Evolutionary conservation across 35 echinoderm and acorn worm species (phyloP), one percentile per base, ranked within the genome.

Genomic region (Acanthaster planci): DNA sequence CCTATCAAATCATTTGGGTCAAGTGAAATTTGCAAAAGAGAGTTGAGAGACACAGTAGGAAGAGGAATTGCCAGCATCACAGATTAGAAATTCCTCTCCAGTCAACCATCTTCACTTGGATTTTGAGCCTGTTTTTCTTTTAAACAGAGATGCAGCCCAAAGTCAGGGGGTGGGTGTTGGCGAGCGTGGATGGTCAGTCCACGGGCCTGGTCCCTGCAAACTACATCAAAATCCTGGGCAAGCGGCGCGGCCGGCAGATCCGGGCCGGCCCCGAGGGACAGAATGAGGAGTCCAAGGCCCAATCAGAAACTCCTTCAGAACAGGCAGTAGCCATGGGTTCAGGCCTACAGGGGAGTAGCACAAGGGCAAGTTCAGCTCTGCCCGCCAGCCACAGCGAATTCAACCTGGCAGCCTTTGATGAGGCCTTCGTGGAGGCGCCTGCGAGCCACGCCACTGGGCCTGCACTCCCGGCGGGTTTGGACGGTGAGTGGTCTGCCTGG

Each of bases 181-280:
- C 96, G 42, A 91, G 96, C 59, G 86, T 79, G 29, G 89, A 91
- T 78, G 87, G 92, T 19, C 75, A 95, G 58, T 83, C 60, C 23
- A 85, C 86, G 26, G 96, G 96, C 3, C 86, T 94, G n/a, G 86
- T 99, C 56, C 96, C 96, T 32, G 92, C 88, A 44, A 99, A 99
- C 77, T 99, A 99, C 76, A 82, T 99, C 39, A 99, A 99, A 68
- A 84, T 99, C 18, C 86, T 94, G 27, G 96, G 96, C 10, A 99
- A 89, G 52, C 55, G 92, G 55, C 90, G 82, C 40, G 96, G 96
- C 42, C 83, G 57, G 29, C 84, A 89, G 38, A 56, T 88, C 76
- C 64, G 86, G 12, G 47, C 67, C 8, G 39, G 30, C 23, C 79
- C 10, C 19, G 30, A 21, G 40, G 31, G 6, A 81, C 40, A 44